Conservation (phyloP, 2,797 vertebrate species). For the Tiaroga cobitis region DNA sequence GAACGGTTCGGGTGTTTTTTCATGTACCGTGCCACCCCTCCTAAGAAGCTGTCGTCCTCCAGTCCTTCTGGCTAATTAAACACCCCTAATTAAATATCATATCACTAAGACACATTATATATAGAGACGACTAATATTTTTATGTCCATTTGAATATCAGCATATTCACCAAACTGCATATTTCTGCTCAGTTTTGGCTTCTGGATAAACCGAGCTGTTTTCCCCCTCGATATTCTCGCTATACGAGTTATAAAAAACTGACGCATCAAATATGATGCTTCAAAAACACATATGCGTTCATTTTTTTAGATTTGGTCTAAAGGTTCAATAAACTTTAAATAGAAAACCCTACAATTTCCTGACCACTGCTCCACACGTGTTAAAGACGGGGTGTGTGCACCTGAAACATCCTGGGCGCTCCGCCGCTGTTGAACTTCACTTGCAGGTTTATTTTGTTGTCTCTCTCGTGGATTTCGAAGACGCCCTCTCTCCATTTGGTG, state of each 20-base stretch:
- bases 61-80: too few relatives aligned
- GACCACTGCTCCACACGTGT: too few relatives aligned
- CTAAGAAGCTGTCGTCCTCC: too few relatives aligned
- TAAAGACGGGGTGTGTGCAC: constrained; percentile 67
- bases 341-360: too few relatives aligned
- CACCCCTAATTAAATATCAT: too few relatives aligned
- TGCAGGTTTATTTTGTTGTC: constrained; percentile 91
- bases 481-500: constrained; percentile 94
- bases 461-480: constrained; percentile 95
- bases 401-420: constrained; percentile 88
- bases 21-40: too few relatives aligned
- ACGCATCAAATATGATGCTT: neutral
- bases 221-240: neutral
- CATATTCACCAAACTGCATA: neutral
- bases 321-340: too few relatives aligned
- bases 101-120: too few relatives aligned
- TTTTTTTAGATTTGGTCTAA: too few relatives aligned
- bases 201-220: neutral
- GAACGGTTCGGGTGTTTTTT: too few relatives aligned
- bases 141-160: neutral
- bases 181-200: neutral
- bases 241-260: neutral
- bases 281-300: neutral
- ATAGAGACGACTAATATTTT: too few relatives aligned
- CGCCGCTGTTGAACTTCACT: constrained; percentile 89